phyloP scores from a whole-genome alignment of 2,797 vertebrate species.

The Iguana delicatissima region DNA sequence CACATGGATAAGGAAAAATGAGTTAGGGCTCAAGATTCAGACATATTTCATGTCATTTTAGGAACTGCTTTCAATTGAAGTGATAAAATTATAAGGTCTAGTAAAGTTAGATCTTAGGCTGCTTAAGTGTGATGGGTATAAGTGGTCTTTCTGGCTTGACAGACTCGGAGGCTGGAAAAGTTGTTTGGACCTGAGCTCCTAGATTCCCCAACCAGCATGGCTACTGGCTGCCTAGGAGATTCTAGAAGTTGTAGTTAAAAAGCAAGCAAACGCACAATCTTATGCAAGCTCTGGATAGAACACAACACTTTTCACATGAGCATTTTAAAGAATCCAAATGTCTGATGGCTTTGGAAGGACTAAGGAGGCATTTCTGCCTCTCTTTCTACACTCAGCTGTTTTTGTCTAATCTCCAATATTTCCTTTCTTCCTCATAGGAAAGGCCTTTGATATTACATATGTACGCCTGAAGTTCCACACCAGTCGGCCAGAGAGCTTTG shows the following conservation, averaged over 20 bases:
- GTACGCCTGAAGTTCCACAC: slow-evolving; percentile 98
- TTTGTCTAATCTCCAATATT: slow-evolving; percentile 57
- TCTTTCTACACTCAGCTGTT: slow-evolving; percentile 26
- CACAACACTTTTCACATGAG: neutral
- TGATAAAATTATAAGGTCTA: neutral
- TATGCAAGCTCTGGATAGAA: too few relatives aligned
- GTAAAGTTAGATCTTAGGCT: too few relatives aligned
- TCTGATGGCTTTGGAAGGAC: neutral
- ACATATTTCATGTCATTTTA: neutral
- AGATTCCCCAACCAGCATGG: too few relatives aligned
- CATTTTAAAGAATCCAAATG: neutral
- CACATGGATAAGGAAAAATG: neutral
- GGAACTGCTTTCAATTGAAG: neutral
- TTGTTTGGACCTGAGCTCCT: too few relatives aligned
- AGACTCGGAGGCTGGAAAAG: too few relatives aligned
- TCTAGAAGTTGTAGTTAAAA: too few relatives aligned
- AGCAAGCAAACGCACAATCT: too few relatives aligned
- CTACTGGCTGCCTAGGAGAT: too few relatives aligned
- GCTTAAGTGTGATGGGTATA: neutral
- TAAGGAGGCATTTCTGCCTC: neutral
- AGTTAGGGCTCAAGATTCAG: neutral
- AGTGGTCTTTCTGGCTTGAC: neutral
- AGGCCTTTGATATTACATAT: slow-evolving; percentile 97
- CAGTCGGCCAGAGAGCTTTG: slow-evolving; percentile 96
- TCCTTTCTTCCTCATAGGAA: slow-evolving; percentile 80